Percentiles rank a stretch among this genome's conserved stretches.
Evolutionary conservation across 2,888 invertebrate species (phyloP).

Genomic region (Baronia brevicornis): DNA sequence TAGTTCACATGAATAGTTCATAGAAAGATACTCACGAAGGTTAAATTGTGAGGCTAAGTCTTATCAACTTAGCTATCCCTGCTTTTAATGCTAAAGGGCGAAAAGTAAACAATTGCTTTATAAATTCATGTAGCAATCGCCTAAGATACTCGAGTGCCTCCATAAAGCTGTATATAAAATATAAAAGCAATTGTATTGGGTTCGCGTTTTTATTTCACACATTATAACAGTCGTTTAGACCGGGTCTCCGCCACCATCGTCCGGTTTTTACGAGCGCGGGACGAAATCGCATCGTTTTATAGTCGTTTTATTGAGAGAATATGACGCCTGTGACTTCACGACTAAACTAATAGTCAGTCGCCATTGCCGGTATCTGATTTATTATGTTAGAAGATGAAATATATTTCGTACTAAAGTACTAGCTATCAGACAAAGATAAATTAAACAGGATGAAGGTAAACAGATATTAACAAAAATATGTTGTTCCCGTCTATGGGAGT

Average conservation of each 20-base stretch:
- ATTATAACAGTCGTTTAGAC: conserved; percentile 44
- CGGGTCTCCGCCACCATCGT: conserved; percentile 19
- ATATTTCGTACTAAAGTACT: neutral
- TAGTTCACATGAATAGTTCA: too few relatives aligned
- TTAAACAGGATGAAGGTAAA: too few relatives aligned
- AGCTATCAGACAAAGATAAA: too few relatives aligned
- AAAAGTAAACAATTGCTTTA: too few relatives aligned
- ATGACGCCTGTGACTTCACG: conserved; percentile 18
- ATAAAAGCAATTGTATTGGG: conserved; percentile 48
- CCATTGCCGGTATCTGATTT: neutral
- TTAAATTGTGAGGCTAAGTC: too few relatives aligned
- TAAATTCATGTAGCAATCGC: neutral
- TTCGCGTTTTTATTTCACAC: conserved; percentile 51
- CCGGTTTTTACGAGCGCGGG: conserved; percentile 43
- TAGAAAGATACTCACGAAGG: too few relatives aligned
- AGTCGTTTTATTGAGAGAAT: conserved; percentile 47
- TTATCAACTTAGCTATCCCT: too few relatives aligned
- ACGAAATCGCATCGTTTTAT: conserved; percentile 41
- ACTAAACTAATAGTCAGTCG: conserved; percentile 1
- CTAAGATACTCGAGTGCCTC: neutral
- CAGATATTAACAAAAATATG: too few relatives aligned
- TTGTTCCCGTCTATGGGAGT: too few relatives aligned
- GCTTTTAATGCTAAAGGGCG: too few relatives aligned
- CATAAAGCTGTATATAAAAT: conserved; percentile 26
- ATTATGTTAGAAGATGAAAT: too few relatives aligned